Conservation (phyloP, 2,888 invertebrate species). For the Mechanitis mazaeus region DNA sequence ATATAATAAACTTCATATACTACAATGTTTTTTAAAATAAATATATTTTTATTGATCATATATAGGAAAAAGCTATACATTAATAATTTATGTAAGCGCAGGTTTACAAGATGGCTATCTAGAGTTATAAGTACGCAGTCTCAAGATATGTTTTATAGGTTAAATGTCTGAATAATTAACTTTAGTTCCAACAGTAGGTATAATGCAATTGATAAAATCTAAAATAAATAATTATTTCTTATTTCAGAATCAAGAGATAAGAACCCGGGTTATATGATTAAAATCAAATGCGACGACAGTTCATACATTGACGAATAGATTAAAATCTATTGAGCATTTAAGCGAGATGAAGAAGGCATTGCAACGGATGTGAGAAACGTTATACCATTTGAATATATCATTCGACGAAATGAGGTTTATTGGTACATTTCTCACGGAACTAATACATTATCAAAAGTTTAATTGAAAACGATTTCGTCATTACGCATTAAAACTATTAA, state of each 20-base stretch:
- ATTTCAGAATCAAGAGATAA: slow-evolving; percentile 38
- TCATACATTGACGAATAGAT: slow-evolving; percentile 69
- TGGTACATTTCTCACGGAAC: slow-evolving; percentile 76
- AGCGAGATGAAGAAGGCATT: slow-evolving; percentile 60
- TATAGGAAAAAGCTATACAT: too few relatives aligned
- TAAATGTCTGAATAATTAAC: slow-evolving; percentile 2
- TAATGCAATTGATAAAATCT: slow-evolving; percentile 22
- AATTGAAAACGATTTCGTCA: slow-evolving; percentile 71
- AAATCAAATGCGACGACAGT: slow-evolving; percentile 57
- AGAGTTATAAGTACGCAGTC: not conserved
- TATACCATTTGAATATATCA: slow-evolving; percentile 74
- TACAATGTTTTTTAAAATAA: too few relatives aligned
- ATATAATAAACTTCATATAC: not conserved
- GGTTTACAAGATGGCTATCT: not conserved
- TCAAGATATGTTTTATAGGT: not conserved
- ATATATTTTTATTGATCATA: too few relatives aligned
- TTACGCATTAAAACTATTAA: slow-evolving; percentile 57
- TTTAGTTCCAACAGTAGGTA: not conserved
- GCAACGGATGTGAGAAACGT: slow-evolving; percentile 69
- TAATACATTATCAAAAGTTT: slow-evolving; percentile 70
- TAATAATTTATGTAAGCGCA: too few relatives aligned
- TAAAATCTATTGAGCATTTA: slow-evolving; percentile 57
- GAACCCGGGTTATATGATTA: slow-evolving; percentile 41
- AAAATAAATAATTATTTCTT: slow-evolving; percentile 30
- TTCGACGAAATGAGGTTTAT: slow-evolving; percentile 73